Percentiles rank a stretch among this genome's conserved stretches.
Conservation (phyloP, 2,113 vertebrate genomes). For the Tyto alba region DNA sequence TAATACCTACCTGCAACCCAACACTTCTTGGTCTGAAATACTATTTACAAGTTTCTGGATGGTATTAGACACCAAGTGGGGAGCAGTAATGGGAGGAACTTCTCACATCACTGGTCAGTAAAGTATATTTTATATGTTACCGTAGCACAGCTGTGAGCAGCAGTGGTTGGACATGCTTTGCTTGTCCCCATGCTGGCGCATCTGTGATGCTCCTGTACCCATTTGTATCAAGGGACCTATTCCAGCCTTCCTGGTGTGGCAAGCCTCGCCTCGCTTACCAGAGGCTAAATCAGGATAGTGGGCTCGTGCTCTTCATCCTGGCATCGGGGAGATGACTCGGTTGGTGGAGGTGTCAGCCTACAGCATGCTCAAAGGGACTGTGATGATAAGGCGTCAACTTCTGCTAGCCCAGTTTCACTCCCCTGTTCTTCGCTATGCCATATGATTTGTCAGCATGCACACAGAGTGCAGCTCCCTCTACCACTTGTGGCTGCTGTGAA, state of each 20-base stretch:
- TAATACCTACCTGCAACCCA: not conserved
- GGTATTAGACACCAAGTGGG: not conserved
- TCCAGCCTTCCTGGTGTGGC: not conserved
- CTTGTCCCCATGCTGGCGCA: not conserved
- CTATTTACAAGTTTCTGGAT: not conserved
- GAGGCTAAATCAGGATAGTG: slow-evolving; percentile 53
- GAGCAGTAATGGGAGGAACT: not conserved
- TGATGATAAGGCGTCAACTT: slow-evolving; percentile 63
- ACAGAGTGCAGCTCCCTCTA: slow-evolving; percentile 60
- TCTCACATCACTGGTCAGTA: not conserved
- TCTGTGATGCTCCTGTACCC: not conserved
- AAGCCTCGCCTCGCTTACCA: not conserved
- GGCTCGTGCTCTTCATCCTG: slow-evolving; percentile 57
- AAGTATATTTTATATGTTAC: not conserved
- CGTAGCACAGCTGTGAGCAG: not conserved
- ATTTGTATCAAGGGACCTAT: not conserved
- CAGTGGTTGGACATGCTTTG: not conserved
- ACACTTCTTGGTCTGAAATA: not conserved
- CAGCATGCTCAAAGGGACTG: slow-evolving; percentile 62
- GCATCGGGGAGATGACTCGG: slow-evolving; percentile 45
- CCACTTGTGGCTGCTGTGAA: slow-evolving; percentile 68
- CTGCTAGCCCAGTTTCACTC: slow-evolving; percentile 67
- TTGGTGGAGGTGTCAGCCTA: slow-evolving; percentile 65
- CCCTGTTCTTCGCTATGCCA: slow-evolving; percentile 58
- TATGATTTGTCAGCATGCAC: slow-evolving; percentile 62